Evolutionary conservation across 1,140 invertebrate genomes (phyloP).

Genomic region (Bactericera cockerelli): DNA sequence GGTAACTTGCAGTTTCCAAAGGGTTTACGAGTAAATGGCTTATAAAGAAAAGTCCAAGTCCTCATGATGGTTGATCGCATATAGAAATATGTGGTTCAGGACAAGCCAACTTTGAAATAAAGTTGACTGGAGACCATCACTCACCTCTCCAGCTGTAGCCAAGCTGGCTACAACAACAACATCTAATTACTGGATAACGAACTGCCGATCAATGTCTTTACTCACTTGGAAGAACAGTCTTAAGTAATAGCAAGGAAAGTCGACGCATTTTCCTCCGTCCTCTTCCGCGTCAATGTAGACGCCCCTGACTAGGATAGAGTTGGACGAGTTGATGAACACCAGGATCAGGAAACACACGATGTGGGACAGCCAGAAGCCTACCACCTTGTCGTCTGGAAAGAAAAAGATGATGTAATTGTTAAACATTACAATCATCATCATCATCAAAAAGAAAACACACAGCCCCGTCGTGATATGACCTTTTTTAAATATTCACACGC

Average conservation of each 20-base stretch:
- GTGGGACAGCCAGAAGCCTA: conserved; percentile 64
- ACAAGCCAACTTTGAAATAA: too few species aligned
- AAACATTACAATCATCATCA: too few species aligned
- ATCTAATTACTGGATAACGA: too few species aligned
- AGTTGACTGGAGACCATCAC: too few species aligned
- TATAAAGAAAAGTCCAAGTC: too few species aligned
- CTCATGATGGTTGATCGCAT: too few species aligned
- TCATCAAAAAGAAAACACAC: too few species aligned
- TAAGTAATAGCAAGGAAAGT: conserved; percentile 65
- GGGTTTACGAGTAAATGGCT: too few species aligned
- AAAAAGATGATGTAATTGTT: conserved; percentile 11
- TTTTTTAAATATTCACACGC: background rate
- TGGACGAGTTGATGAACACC: conserved; percentile 64
- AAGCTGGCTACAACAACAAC: too few species aligned
- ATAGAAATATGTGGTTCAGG: too few species aligned
- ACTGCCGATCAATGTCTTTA: background rate
- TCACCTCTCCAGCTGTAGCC: too few species aligned
- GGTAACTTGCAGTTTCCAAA: too few species aligned
- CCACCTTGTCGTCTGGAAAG: conserved; percentile 40
- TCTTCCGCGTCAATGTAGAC: conserved; percentile 73
- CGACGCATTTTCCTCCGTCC: conserved; percentile 56
- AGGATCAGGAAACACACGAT: conserved; percentile 52
- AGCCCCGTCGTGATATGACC: background rate
- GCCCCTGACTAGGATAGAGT: conserved; percentile 63
- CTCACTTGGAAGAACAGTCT: conserved; percentile 52